These are phyloP conservation scores for Nebria ingens DNA, from an alignment of 1,140 invertebrate species.

Conservation along the genomic window DNA sequence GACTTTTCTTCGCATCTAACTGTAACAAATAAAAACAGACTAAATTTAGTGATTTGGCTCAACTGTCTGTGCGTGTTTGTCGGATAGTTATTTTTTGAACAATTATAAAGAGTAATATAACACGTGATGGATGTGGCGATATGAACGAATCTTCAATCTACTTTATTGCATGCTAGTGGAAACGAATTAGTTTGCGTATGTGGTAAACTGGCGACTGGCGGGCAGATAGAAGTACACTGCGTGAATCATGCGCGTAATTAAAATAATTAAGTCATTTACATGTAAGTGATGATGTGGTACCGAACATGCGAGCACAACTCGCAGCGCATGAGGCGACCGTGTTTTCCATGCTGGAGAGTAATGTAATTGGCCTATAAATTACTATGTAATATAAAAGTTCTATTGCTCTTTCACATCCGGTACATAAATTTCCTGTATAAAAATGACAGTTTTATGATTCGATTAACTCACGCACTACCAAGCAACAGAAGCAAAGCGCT, in stretches of 20 bases:
- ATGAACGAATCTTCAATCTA: too few relatives aligned
- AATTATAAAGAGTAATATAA: too few relatives aligned
- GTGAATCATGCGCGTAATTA: conserved; percentile 3
- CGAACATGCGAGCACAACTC: neutral
- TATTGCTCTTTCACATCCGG: conserved; percentile 9
- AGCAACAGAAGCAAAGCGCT: neutral
- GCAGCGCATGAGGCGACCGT: neutral
- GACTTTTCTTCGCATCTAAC: conserved; percentile 93
- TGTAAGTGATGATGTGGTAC: conserved; percentile 1
- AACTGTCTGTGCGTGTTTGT: too few relatives aligned
- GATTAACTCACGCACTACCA: neutral
- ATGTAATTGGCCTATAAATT: conserved; percentile 9
- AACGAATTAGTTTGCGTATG: too few relatives aligned
- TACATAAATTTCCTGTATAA: conserved; percentile 9
- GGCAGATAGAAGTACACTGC: too few relatives aligned
- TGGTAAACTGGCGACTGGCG: too few relatives aligned
- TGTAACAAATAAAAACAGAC: conserved; percentile 50
- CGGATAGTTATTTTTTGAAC: too few relatives aligned
- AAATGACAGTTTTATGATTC: conserved; percentile 9
- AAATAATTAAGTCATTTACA: conserved; percentile 7
- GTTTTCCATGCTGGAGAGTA: neutral
- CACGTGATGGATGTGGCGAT: too few relatives aligned
- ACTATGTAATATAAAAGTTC: conserved; percentile 7
- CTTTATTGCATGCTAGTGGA: too few relatives aligned
- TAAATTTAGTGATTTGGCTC: too few relatives aligned